Evolutionary conservation across 2,113 vertebrate genomes (phyloP).

Genomic region (Gopherus flavomarginatus): DNA sequence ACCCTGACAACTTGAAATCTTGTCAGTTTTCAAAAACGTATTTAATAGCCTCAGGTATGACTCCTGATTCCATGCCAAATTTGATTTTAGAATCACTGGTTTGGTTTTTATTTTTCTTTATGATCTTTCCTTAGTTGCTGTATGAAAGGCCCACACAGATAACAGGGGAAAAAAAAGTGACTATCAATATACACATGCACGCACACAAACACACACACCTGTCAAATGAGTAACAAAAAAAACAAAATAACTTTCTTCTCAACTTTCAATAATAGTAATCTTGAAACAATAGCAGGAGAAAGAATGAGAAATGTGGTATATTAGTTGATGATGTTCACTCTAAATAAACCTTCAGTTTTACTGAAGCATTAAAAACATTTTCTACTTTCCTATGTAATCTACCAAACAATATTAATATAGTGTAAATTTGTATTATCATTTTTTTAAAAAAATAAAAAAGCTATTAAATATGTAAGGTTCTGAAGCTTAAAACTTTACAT

Average conservation of each 20-base stretch:
- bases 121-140: neutral
- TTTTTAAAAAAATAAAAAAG: neutral
- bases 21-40: neutral
- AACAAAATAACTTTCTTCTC: too few relatives aligned
- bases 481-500: neutral
- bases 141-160: neutral
- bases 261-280: too few relatives aligned
- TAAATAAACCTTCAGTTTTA: too few relatives aligned
- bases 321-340: neutral
- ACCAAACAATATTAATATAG: too few relatives aligned
- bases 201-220: too few relatives aligned
- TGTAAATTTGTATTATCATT: neutral
- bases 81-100: fast-evolving
- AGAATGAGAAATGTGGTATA: neutral
- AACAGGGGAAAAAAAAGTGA: neutral
- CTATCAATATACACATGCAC: too few relatives aligned
- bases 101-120: neutral
- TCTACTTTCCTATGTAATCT: neutral
- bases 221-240: too few relatives aligned
- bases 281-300: too few relatives aligned
- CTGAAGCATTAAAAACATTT: neutral
- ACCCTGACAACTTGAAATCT: neutral
- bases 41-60: neutral
- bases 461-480: neutral
- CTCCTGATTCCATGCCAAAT: neutral